Base-by-base conservation (phyloP, 2,888 invertebrate genomes). In the Mechanitis mazaeus region DNA sequence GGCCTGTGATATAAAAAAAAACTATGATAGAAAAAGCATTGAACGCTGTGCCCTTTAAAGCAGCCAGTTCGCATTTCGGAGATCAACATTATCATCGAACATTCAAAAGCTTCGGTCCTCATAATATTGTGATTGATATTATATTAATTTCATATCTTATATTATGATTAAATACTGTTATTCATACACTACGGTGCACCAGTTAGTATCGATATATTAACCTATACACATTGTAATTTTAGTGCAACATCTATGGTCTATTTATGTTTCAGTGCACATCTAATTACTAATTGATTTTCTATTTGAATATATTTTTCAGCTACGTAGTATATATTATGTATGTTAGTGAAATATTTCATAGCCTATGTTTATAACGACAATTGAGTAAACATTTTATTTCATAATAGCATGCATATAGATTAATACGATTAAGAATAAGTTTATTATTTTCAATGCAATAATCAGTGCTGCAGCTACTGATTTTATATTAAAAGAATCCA, bases 1-100 rank as follows among this genome's bases (percentile, higher is more conserved):
- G 60, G 66, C 64, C 66, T 56, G 64, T 54, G 50, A 60, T 61
- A 58, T 55, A 61, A 67, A 53, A 61, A 20, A 60, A 56, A 45
- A 53, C 54, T 54, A 45, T 58, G 54, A 45, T 35, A 28, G 45
- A 59, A 50, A 59, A 55, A 60, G 55, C 56, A 53, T 60, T 46
- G 33, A 38, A 62, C 62, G 60, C 56, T 64, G 64, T 64, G 66
- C 64, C 60, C 54, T 60, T 59, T 55, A 58, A 64, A 60, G 64
- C 64, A 62, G 62, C 62, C 60, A 64, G 58, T 55, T 60, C 54
- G 45, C 33, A 73, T 74, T 77, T 75, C 75, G 76, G 74, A 76
- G 75, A 77, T 79, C 84, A 83, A 87, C 85, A 86, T 83, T 81
- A 76, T 87, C 89, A 90, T 90, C 89, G 88, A 90, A 90, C 89